Conservation (phyloP, 2,888 invertebrate species). For the Hanleya hanleyi region DNA sequence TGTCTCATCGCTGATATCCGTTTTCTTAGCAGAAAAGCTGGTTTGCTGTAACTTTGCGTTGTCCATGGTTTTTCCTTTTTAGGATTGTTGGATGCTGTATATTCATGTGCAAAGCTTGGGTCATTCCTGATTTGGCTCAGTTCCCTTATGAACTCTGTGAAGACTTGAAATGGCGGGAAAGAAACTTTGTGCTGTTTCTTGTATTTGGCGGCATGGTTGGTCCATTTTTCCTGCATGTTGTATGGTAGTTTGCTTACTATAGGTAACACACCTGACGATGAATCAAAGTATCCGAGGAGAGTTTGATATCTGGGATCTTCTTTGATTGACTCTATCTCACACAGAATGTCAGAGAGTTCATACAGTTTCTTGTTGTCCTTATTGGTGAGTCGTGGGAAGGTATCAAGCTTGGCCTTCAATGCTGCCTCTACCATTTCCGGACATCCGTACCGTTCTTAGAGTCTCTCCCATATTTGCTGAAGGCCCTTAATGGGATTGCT, state of each 20-base stretch:
- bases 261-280: conserved; percentile 1
- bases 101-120: conserved; percentile 28
- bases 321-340: conserved; percentile 32
- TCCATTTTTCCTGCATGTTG: conserved; percentile 10
- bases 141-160: conserved; percentile 32
- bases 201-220: not conserved
- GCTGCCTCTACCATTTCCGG: conserved; percentile 29
- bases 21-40: no score
- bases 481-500: conserved; percentile 21
- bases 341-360: conserved; percentile 16
- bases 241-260: conserved; percentile 3
- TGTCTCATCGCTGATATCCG: not conserved
- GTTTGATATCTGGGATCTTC: conserved; percentile 22
- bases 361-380: conserved; percentile 21
- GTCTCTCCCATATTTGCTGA: conserved; percentile 24
- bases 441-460: conserved; percentile 33
- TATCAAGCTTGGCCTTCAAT: conserved; percentile 26
- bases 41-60: not conserved
- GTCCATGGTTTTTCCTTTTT: not conserved
- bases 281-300: conserved; percentile 11
- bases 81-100: no score
- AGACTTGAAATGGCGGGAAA: conserved; percentile 29
- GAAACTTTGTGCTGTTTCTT: not conserved
- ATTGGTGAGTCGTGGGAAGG: conserved; percentile 32
- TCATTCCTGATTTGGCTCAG: conserved; percentile 30